Evolutionary conservation across 1,140 invertebrate genomes (phyloP).

Genomic region (Araneus ventricosus): DNA sequence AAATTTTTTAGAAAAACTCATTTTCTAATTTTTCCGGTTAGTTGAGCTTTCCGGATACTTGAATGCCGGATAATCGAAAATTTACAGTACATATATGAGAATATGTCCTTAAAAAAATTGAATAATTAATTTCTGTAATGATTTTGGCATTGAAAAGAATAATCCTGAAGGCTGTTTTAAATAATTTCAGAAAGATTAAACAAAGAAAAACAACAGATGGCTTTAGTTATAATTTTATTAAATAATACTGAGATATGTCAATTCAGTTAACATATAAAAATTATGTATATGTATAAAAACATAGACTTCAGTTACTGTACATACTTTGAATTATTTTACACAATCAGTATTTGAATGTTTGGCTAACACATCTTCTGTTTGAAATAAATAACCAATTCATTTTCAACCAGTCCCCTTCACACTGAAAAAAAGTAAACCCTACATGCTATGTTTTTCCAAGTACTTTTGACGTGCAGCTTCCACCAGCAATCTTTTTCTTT

Average conservation of each 20-base stretch:
- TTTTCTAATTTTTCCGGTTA: too few relatives aligned
- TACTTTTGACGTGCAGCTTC: conserved; percentile 57
- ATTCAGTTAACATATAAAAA: conserved; percentile 1
- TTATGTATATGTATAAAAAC: conserved; percentile 34
- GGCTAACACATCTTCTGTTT: neutral
- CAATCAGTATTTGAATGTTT: neutral
- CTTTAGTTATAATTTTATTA: conserved; percentile 14
- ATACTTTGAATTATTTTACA: conserved; percentile 28
- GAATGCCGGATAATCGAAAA: too few relatives aligned
- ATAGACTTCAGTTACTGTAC: neutral
- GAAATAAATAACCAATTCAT: neutral
- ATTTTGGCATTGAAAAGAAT: too few relatives aligned
- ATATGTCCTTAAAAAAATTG: too few relatives aligned
- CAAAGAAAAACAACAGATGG: neutral
- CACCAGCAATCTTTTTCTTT: conserved; percentile 50
- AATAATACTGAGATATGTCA: conserved; percentile 39
- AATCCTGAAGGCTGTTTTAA: too few relatives aligned
- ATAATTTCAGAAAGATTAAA: neutral
- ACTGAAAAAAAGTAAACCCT: neutral
- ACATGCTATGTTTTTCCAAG: conserved; percentile 38
- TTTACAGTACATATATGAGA: too few relatives aligned
- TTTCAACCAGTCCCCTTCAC: neutral
- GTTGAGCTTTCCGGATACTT: too few relatives aligned
- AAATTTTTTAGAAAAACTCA: too few relatives aligned
- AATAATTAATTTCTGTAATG: too few relatives aligned